Base-by-base conservation (phyloP, 2,797 vertebrate genomes). In the Anableps anableps region DNA sequence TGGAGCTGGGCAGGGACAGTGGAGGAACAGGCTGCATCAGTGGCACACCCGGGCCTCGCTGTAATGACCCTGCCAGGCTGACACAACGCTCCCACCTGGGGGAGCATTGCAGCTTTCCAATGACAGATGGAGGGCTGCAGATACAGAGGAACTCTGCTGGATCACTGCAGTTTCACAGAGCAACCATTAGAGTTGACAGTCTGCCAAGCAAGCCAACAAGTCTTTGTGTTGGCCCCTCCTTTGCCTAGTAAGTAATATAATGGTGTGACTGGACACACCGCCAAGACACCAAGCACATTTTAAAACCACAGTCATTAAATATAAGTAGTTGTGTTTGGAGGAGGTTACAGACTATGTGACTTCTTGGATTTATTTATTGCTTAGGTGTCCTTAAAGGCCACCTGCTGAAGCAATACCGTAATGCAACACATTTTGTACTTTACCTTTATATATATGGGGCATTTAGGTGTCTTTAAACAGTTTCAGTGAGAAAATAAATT, bases 61-160 rank as follows among this genome's bases (percentile, higher is more conserved):
- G 91, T 92, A 91, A 93, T 92, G 93, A 94, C 93, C 93, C 92
- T 90, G 93, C 91, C 93, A 93, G 90, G 89, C 88, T 87, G 89
- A 89, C 90, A 93, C 86, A 80, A 89, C 82, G 70, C 88, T 87
- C 89, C 89, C 86, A 91, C 91, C 91, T 94, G 92, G 88, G 93
- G 91, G 90, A 94, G 81, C 85, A 38, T 88, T 88, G 91, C 81
- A 43, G 86, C 87, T 88, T 88, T 91, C 88, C 89, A 92, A 78
- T 92, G 92, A 94, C 94, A 95, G 94, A 94, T 95, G 94, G 94
- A 90, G 87, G 87, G 90, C 86, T 90, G 90, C 89, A 80, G 86
- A 86, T 82, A 83, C 85, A 76, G 78, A 81, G 83, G 89, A 90
- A 83, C 86, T 72, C 88, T 83, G 87, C 88, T 90, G 89, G 91